Conservation (phyloP, 2,797 vertebrate species). For the Ctenochaetus hawaiiensis region DNA sequence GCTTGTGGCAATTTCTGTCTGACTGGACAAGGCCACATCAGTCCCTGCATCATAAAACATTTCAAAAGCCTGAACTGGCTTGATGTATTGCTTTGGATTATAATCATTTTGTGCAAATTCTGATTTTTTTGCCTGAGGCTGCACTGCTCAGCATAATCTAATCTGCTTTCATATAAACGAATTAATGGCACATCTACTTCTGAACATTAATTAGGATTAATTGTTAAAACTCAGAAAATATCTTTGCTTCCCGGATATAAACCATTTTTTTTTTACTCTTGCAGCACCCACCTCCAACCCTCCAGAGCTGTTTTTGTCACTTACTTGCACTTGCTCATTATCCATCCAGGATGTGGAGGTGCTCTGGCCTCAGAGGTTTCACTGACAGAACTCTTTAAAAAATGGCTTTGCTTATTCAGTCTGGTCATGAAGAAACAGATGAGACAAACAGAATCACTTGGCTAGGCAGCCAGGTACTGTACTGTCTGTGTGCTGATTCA, state of each 20-base stretch:
- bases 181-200: too few species aligned
- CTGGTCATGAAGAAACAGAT: slow-evolving; percentile 68
- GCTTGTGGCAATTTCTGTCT: not conserved
- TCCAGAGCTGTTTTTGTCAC: slow-evolving; percentile 42
- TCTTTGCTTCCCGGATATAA: not conserved
- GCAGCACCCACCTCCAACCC: slow-evolving; percentile 29
- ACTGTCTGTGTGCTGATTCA: slow-evolving; percentile 67
- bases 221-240: too few species aligned
- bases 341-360: slow-evolving; percentile 41
- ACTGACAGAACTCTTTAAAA: slow-evolving; percentile 58
- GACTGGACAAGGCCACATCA: not conserved
- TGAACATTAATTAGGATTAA: too few species aligned
- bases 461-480: slow-evolving; percentile 61
- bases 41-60: not conserved
- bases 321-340: slow-evolving; percentile 45
- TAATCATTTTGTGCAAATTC: not conserved
- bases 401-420: slow-evolving; percentile 65
- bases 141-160: too few species aligned
- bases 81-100: slow-evolving; percentile 7
- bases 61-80: not conserved
- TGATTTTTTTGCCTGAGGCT: too few species aligned
- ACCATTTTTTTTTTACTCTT: slow-evolving; percentile 1
- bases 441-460: slow-evolving; percentile 75
- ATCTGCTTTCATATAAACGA: too few species aligned
- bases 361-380: slow-evolving; percentile 42